These are phyloP conservation scores for Eupithecia pulchellata DNA, from an alignment of 2,888 invertebrate species.

Conservation along the genomic window DNA sequence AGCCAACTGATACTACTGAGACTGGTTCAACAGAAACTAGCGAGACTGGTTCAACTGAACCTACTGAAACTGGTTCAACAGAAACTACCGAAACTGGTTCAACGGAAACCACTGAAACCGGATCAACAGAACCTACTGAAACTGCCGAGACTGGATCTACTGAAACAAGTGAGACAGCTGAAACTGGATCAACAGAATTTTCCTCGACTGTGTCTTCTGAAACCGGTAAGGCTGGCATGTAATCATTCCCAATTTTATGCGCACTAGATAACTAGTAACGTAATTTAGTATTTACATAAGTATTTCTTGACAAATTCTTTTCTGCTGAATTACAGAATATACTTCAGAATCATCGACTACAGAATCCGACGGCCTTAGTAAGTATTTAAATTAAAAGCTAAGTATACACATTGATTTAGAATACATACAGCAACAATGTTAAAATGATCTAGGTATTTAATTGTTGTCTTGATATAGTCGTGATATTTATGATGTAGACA, in stretches of 20 bases:
- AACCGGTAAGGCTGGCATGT: not conserved
- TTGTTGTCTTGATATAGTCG: too few species aligned
- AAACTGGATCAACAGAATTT: constrained; percentile 2
- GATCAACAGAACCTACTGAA: constrained; percentile 6
- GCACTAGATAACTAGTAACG: not conserved
- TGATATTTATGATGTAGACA: too few species aligned
- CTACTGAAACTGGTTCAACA: constrained; percentile 17
- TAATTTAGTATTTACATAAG: not conserved
- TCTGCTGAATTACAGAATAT: constrained; percentile 3
- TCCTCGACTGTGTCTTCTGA: constrained; percentile 7
- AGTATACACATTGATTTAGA: not conserved
- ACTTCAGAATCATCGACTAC: constrained; percentile 33
- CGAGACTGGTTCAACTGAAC: constrained; percentile 23
- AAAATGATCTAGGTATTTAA: not conserved
- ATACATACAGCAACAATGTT: not conserved
- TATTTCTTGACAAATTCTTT: not conserved
- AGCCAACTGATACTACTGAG: constrained; percentile 18
- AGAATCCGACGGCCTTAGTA: constrained; percentile 33
- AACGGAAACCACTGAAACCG: constrained; percentile 17
- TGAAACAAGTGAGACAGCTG: not conserved
- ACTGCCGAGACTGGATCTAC: constrained; percentile 12
- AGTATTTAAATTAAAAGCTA: constrained; percentile 1
- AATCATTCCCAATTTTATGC: not conserved
- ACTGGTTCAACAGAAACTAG: constrained; percentile 37
- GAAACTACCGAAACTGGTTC: constrained; percentile 27